Percentiles rank a stretch among this genome's conserved stretches.
phyloP scores from a whole-genome alignment of 2,797 vertebrate species.

The Amblyraja radiata region DNA sequence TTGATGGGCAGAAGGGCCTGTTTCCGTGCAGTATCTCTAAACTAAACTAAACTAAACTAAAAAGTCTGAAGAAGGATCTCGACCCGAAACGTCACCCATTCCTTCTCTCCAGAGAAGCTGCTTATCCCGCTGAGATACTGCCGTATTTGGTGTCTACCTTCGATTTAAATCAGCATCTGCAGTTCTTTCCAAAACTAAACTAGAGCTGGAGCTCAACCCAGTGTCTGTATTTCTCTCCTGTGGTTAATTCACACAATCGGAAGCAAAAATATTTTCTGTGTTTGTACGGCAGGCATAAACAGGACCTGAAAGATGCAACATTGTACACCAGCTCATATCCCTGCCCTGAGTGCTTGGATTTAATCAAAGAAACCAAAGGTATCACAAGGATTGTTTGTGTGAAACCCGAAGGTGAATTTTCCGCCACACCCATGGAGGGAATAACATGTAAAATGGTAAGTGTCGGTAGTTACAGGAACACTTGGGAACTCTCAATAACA shows the following conservation, averaged over 20 bases:
- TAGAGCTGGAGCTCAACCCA: too few relatives aligned
- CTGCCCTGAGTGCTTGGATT: not conserved
- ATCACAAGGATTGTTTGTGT: not conserved
- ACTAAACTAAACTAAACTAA: too few relatives aligned
- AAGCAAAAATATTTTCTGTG: not conserved
- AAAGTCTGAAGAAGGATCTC: too few relatives aligned
- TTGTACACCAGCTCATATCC: not conserved
- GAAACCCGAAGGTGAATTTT: not conserved
- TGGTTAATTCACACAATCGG: not conserved
- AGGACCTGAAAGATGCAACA: not conserved
- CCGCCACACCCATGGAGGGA: not conserved
- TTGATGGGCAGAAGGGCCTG: too few relatives aligned
- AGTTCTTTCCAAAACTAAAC: too few relatives aligned
- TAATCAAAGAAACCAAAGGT: not conserved
- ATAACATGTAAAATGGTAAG: not conserved
- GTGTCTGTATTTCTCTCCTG: not conserved
- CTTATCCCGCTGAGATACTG: too few relatives aligned
- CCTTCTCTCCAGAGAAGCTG: too few relatives aligned
- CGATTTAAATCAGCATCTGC: too few relatives aligned
- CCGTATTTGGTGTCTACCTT: too few relatives aligned
- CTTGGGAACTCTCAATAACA: not conserved
- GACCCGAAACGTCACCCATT: too few relatives aligned
- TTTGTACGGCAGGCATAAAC: not conserved
- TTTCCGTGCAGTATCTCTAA: too few relatives aligned
- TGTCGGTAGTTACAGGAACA: not conserved